phyloP scores from a whole-genome alignment of 2,888 invertebrate genomes.

The Lasius platythorax region DNA sequence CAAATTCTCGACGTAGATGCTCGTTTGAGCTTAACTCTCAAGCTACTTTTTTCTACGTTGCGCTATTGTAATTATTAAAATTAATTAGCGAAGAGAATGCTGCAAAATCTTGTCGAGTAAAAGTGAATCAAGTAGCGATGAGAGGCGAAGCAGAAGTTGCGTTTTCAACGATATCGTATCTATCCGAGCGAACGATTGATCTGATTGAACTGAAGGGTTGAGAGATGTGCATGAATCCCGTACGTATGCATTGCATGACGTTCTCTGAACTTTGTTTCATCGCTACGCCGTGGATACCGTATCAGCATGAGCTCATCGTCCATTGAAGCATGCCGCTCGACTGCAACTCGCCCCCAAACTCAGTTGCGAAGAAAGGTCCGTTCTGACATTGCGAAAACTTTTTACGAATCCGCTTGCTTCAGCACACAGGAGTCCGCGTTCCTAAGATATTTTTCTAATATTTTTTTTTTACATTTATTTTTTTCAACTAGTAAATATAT shows the following conservation, averaged over 20 bases:
- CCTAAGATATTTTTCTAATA: not conserved
- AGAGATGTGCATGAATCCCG: constrained; percentile 52
- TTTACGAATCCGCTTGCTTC: not conserved
- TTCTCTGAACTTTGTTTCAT: constrained; percentile 72
- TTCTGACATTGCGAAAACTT: constrained; percentile 19
- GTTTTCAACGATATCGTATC: not conserved
- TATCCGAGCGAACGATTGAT: not conserved
- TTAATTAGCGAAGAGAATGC: not conserved
- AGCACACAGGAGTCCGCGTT: not conserved
- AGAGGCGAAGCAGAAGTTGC: not conserved
- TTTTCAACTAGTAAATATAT: not conserved
- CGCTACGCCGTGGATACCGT: constrained; percentile 61
- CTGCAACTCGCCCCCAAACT: constrained; percentile 69
- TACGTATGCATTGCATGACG: constrained; percentile 65
- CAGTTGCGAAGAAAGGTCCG: constrained; percentile 74
- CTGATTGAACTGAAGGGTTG: not conserved
- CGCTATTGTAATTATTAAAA: not conserved
- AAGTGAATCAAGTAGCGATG: not conserved
- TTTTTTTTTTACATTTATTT: not conserved
- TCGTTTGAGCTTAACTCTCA: not conserved
- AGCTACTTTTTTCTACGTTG: not conserved
- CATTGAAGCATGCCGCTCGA: constrained; percentile 79
- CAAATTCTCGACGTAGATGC: not conserved
- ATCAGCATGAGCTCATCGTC: constrained; percentile 83
- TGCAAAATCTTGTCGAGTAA: not conserved